These are phyloP conservation scores for Drosophila infuscata DNA, from an alignment of 2,888 invertebrate genomes.

Conservation along the genomic window DNA sequence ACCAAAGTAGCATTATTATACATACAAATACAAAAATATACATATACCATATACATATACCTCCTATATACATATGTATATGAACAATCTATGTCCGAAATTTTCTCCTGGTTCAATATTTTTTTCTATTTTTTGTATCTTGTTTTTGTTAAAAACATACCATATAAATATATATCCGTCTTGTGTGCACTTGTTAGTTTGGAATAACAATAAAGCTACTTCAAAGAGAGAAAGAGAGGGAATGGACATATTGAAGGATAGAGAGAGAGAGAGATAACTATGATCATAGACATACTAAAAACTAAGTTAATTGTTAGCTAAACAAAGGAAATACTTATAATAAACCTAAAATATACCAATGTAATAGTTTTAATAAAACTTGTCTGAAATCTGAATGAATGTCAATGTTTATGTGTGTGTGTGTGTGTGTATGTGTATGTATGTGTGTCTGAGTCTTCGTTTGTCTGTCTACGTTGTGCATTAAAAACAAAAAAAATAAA, in stretches of 20 bases:
- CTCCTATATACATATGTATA: constrained; percentile 15
- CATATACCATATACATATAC: constrained; percentile 6
- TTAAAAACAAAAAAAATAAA: constrained; percentile 2
- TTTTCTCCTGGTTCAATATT: not conserved
- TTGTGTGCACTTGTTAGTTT: constrained; percentile 69
- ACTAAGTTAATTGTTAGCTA: constrained; percentile 46
- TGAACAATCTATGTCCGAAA: not conserved
- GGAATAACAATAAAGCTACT: constrained; percentile 35
- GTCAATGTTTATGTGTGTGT: constrained; percentile 30
- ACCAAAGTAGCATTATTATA: constrained; percentile 59
- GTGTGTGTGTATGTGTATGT: not conserved
- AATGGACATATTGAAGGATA: not conserved
- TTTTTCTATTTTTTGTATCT: constrained; percentile 3
- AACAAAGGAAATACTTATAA: constrained; percentile 23
- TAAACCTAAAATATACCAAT: constrained; percentile 28
- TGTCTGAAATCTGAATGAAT: constrained; percentile 37
- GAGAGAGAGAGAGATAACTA: constrained; percentile 31
- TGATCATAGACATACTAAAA: constrained; percentile 50
- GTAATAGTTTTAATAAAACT: constrained; percentile 30
- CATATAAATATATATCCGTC: constrained; percentile 37
- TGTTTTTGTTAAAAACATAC: constrained; percentile 17
- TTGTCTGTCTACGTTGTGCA: not conserved
- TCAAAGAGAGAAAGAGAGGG: not conserved
- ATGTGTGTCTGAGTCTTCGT: not conserved
- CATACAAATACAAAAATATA: constrained; percentile 3